A percentile compares a stretch with the other conserved stretches of the same genome.
Evolutionary conservation across 2,888 invertebrate genomes (phyloP).

Genomic region (Archaeoteleia sp.): DNA sequence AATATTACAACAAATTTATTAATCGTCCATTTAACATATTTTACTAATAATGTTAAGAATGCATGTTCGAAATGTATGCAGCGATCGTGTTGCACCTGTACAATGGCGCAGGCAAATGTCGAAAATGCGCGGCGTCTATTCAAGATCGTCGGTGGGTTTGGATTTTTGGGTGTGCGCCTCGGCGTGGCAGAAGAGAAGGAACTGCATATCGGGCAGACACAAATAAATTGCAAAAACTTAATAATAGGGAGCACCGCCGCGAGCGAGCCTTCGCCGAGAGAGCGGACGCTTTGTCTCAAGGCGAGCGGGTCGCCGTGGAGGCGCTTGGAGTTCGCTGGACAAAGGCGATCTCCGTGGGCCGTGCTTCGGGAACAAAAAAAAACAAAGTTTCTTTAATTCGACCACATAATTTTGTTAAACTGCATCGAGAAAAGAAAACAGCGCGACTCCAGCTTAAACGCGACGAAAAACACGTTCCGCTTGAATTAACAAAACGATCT

Average conservation of each 20-base stretch:
- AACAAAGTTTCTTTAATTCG: slow-evolving; percentile 51
- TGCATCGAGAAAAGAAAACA: slow-evolving; percentile 29
- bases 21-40: too few species aligned
- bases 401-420: slow-evolving; percentile 53
- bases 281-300: slow-evolving; percentile 70
- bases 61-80: too few species aligned
- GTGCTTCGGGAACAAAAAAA: slow-evolving; percentile 36
- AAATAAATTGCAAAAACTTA: slow-evolving; percentile 75
- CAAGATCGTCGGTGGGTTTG: slow-evolving; percentile 12
- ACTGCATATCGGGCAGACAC: slow-evolving; percentile 68
- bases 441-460: slow-evolving; percentile 16
- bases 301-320: slow-evolving; percentile 68
- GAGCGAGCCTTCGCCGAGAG: slow-evolving; percentile 54
- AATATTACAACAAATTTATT: too few species aligned
- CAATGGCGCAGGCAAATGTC: slow-evolving; percentile 24
- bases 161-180: slow-evolving; percentile 47
- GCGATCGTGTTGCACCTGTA: slow-evolving; percentile 23
- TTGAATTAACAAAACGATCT: not conserved
- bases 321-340: slow-evolving; percentile 63
- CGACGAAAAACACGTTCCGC: slow-evolving; percentile 2
- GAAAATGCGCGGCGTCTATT: slow-evolving; percentile 11
- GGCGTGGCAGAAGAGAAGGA: slow-evolving; percentile 52
- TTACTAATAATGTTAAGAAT: too few species aligned
- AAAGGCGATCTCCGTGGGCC: slow-evolving; percentile 56
- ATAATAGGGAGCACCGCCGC: slow-evolving; percentile 71